Evolutionary conservation across 2,888 invertebrate genomes (phyloP).

Genomic region (Salticus scenicus): DNA sequence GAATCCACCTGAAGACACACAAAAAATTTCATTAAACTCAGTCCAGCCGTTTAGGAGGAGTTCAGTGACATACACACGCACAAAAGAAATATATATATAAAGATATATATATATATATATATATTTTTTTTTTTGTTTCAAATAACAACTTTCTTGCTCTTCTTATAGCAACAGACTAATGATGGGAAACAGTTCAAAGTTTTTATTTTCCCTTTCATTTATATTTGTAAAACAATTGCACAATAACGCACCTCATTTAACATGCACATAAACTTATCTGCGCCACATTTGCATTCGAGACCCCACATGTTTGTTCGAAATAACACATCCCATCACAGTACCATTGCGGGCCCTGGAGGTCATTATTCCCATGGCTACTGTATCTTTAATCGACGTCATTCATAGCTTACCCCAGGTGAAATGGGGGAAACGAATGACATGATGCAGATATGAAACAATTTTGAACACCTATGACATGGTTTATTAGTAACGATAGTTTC

Average conservation of each 20-base stretch:
- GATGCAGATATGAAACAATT: background rate
- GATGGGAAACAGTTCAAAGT: too few relatives aligned
- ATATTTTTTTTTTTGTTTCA: too few relatives aligned
- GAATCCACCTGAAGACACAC: too few relatives aligned
- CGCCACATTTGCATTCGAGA: constrained; percentile 1
- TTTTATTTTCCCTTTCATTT: too few relatives aligned
- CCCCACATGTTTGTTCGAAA: background rate
- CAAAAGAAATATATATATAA: too few relatives aligned
- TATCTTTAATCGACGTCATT: background rate
- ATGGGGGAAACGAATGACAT: background rate
- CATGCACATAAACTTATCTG: background rate
- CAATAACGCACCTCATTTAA: background rate
- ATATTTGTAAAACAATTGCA: too few relatives aligned
- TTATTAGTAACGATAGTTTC: background rate
- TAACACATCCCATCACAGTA: background rate
- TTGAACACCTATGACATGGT: background rate
- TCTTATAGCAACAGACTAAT: too few relatives aligned
- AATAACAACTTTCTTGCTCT: too few relatives aligned
- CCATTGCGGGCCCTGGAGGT: background rate
- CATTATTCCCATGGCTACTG: background rate
- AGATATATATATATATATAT: too few relatives aligned
- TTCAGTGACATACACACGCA: too few relatives aligned
- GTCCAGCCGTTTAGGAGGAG: too few relatives aligned
- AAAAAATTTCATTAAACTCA: too few relatives aligned
- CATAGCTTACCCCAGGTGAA: background rate